Conservation (phyloP, 2,113 vertebrate genomes). For the Pedetes capensis region DNA sequence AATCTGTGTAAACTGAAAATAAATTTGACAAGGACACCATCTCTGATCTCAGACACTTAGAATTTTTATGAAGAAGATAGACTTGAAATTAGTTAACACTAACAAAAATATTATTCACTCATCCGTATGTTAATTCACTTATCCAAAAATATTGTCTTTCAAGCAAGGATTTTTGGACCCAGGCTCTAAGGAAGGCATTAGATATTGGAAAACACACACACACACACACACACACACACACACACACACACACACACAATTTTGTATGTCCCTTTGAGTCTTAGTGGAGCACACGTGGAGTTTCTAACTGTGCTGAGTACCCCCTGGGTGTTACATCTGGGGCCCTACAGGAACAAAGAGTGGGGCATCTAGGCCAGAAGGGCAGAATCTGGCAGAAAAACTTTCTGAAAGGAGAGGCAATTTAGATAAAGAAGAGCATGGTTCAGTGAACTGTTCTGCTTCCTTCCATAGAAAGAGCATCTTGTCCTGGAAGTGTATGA, state of each 20-base stretch:
- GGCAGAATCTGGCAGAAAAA: neutral
- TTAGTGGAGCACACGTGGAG: neutral
- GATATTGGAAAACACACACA: neutral
- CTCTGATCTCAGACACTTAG: neutral
- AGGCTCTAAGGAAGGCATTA: neutral
- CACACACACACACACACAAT: too few species aligned
- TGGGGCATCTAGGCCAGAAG: neutral
- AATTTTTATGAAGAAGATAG: neutral
- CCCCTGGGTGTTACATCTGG: neutral
- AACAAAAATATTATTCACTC: neutral
- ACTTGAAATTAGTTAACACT: neutral
- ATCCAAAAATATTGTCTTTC: neutral
- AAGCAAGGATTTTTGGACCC: neutral
- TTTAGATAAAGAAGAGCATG: neutral
- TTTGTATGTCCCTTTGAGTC: rapidly evolving
- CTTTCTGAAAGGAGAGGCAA: neutral
- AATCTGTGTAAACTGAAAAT: neutral
- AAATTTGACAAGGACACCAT: neutral
- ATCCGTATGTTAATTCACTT: neutral
- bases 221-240: too few species aligned
- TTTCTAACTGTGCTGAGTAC: neutral
- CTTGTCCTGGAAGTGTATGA: neutral
- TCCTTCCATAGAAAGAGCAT: neutral
- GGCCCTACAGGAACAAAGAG: too few species aligned
- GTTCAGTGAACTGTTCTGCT: neutral